A percentile compares a stretch with the other conserved stretches of the same genome.
Conservation (phyloP, 1,140 invertebrate species). For the Kradibia gibbosae region DNA sequence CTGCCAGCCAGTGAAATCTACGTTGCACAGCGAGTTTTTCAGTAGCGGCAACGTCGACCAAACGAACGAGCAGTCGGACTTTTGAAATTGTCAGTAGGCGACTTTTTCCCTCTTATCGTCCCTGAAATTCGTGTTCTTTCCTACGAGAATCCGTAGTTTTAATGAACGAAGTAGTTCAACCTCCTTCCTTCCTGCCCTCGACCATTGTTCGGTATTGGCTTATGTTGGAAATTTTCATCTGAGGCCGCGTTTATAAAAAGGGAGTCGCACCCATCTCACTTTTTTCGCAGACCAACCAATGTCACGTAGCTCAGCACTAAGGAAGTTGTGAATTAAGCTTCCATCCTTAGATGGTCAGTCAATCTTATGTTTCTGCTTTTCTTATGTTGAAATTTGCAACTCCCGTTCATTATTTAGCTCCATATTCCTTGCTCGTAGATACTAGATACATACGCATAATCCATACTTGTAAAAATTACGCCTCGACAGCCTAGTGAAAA, state of each 20-base stretch:
- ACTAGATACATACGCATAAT: too few relatives aligned
- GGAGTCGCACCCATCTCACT: neutral
- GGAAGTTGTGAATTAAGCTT: too few relatives aligned
- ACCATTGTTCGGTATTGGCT: neutral
- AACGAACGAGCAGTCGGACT: neutral
- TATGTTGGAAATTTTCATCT: neutral
- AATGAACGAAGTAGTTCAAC: neutral
- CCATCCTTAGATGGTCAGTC: too few relatives aligned
- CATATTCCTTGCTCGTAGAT: too few relatives aligned
- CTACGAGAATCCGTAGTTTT: neutral
- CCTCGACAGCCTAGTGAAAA: neutral
- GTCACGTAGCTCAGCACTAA: neutral
- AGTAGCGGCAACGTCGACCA: neutral
- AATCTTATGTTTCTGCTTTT: too few relatives aligned
- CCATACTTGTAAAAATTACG: too few relatives aligned
- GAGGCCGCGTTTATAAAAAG: neutral
- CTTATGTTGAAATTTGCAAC: too few relatives aligned
- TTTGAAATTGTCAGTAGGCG: neutral
- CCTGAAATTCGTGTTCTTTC: neutral
- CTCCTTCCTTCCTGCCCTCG: neutral
- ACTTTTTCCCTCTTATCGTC: neutral
- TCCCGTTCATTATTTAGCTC: too few relatives aligned
- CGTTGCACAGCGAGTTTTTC: constrained; percentile 1
- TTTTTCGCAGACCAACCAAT: neutral
- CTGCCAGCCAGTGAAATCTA: constrained; percentile 10